A percentile compares a stretch with the other conserved stretches of the same genome.
Evolutionary conservation across 2,888 invertebrate species (phyloP).

Genomic region (Ceramica pisi): DNA sequence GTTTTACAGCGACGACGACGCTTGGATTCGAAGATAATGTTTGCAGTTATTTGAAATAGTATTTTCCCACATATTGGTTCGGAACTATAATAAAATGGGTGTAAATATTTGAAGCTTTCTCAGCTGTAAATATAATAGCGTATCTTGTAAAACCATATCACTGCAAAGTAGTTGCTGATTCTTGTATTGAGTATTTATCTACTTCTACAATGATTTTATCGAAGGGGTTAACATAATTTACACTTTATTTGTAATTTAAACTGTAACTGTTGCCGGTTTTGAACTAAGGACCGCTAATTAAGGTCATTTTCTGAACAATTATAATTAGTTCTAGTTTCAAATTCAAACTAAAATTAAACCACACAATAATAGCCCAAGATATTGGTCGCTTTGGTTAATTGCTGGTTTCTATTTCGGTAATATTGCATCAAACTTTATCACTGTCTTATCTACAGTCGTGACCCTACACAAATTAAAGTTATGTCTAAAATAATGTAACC

Average conservation of each 20-base stretch:
- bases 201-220: neutral
- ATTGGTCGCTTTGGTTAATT: constrained; percentile 44
- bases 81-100: constrained; percentile 11
- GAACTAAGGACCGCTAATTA: constrained; percentile 1
- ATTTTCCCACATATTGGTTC: constrained; percentile 34
- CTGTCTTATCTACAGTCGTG: constrained; percentile 67
- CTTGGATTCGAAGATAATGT: constrained; percentile 33
- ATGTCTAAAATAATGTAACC: constrained; percentile 46
- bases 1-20: constrained; percentile 18
- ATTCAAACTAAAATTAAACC: constrained; percentile 36
- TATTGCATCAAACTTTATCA: constrained; percentile 67
- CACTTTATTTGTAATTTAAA: too few relatives aligned
- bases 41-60: constrained; percentile 48
- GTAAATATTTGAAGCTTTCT: constrained; percentile 17
- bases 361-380: constrained; percentile 29
- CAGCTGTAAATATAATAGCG: neutral
- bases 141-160: neutral
- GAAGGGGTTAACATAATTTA: neutral
- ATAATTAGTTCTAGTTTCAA: constrained; percentile 40
- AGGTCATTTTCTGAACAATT: constrained; percentile 17
- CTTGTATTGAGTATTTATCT: neutral
- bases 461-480: constrained; percentile 64
- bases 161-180: neutral
- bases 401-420: constrained; percentile 65
- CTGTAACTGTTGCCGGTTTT: constrained; percentile 12